These are phyloP conservation scores for Bellardia bayeri DNA, from an alignment of 2,888 invertebrate species.

Conservation along the genomic window DNA sequence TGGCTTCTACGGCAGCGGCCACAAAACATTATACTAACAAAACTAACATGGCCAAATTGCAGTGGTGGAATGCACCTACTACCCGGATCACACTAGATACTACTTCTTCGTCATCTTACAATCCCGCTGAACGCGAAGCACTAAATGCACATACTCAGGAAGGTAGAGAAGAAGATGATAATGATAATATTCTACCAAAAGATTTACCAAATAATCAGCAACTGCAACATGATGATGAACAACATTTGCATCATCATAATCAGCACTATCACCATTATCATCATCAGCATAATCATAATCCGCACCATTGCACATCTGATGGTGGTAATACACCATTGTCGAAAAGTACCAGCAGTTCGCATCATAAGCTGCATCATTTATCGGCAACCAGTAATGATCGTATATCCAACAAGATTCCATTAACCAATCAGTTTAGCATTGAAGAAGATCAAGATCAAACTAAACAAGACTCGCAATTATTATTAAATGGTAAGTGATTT, in stretches of 20 bases:
- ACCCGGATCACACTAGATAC: constrained; percentile 58
- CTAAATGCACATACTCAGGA: constrained; percentile 46
- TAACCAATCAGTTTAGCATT: constrained; percentile 68
- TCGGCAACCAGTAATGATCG: constrained; percentile 55
- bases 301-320: constrained; percentile 3
- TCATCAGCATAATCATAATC: constrained; percentile 12
- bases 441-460: constrained; percentile 69
- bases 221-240: background rate
- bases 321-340: constrained; percentile 54
- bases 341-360: constrained; percentile 69
- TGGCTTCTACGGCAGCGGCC: constrained; percentile 5
- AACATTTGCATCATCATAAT: background rate
- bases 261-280: constrained; percentile 15
- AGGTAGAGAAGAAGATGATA: constrained; percentile 22
- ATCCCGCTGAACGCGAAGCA: constrained; percentile 22
- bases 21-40: constrained; percentile 76
- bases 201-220: constrained; percentile 16
- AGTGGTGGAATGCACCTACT: constrained; percentile 80
- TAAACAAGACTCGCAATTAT: constrained; percentile 73
- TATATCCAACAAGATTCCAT: constrained; percentile 45
- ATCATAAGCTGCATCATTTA: constrained; percentile 60
- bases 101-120: constrained; percentile 8
- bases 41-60: constrained; percentile 78
- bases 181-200: constrained; percentile 29
- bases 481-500: constrained; percentile 72